Percentiles rank a stretch among this genome's conserved stretches.
Conservation (phyloP, 2,113 vertebrate species). For the Hippocampus zosterae region DNA sequence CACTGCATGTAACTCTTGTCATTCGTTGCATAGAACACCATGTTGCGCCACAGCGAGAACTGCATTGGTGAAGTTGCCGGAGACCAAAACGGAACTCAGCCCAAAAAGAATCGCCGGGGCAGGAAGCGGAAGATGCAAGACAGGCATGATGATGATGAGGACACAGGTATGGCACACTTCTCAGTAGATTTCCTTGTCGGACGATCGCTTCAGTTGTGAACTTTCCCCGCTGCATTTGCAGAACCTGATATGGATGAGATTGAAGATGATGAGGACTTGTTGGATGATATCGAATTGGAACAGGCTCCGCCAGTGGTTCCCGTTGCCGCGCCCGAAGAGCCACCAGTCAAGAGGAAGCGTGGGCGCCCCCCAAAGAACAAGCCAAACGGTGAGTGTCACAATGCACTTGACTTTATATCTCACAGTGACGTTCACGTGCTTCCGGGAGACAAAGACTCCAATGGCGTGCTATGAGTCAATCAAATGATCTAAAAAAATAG, state of each 20-base stretch:
- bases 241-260: conserved; percentile 82
- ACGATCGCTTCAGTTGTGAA: not conserved
- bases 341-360: conserved; percentile 93
- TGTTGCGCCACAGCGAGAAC: conserved; percentile 92
- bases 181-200: not conserved
- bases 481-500: too few relatives aligned
- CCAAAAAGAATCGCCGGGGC: conserved; percentile 86
- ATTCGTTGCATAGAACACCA: conserved; percentile 82
- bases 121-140: conserved; percentile 95
- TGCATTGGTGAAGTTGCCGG: conserved; percentile 83
- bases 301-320: conserved; percentile 73
- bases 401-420: not conserved
- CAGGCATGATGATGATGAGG: conserved; percentile 82
- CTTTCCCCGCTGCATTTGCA: not conserved
- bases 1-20: not conserved
- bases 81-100: conserved; percentile 81
- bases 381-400: conserved; percentile 52
- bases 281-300: conserved; percentile 82
- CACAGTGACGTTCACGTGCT: not conserved
- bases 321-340: conserved; percentile 78
- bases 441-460: not conserved
- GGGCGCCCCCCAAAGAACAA: conserved; percentile 90
- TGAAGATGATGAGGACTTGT: conserved; percentile 73
- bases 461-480: not conserved
- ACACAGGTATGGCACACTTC: conserved; percentile 39